These are phyloP conservation scores for Acyrthosiphon pisum DNA, from an alignment of 1,140 invertebrate genomes.

Conservation along the genomic window DNA sequence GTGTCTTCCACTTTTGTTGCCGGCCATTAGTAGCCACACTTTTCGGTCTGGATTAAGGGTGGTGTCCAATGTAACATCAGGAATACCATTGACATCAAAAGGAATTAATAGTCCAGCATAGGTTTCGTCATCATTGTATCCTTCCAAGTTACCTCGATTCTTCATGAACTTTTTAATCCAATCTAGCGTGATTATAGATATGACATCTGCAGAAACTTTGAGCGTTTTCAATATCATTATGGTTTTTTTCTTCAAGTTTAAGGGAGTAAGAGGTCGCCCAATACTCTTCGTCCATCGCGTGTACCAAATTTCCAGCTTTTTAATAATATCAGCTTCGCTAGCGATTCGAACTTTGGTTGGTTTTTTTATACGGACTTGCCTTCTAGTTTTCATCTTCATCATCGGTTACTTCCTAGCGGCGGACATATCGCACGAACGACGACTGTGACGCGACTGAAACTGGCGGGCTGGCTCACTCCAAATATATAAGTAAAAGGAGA, in stretches of 20 bases:
- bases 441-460: conserved; percentile 56
- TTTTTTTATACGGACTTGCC: conserved; percentile 19
- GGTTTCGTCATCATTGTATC: conserved; percentile 64
- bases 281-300: conserved; percentile 34
- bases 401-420: conserved; percentile 24
- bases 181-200: conserved; percentile 39
- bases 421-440: conserved; percentile 54
- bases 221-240: conserved; percentile 40
- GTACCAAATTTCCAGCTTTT: conserved; percentile 50
- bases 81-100: conserved; percentile 66
- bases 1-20: conserved; percentile 66
- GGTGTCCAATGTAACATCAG: conserved; percentile 61
- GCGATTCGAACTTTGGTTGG: background rate
- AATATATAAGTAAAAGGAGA: conserved; percentile 56
- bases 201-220: background rate
- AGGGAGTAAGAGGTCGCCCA: conserved; percentile 39
- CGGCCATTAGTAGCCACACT: conserved; percentile 67
- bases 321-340: conserved; percentile 31
- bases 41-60: conserved; percentile 60
- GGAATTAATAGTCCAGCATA: conserved; percentile 65
- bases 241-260: conserved; percentile 42
- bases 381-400: conserved; percentile 42
- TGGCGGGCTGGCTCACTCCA: conserved; percentile 51
- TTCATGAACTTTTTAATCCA: conserved; percentile 43
- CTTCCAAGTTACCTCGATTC: conserved; percentile 48